Evolutionary conservation across 2,888 invertebrate genomes (phyloP).

Genomic region (Ophion obscuratus): DNA sequence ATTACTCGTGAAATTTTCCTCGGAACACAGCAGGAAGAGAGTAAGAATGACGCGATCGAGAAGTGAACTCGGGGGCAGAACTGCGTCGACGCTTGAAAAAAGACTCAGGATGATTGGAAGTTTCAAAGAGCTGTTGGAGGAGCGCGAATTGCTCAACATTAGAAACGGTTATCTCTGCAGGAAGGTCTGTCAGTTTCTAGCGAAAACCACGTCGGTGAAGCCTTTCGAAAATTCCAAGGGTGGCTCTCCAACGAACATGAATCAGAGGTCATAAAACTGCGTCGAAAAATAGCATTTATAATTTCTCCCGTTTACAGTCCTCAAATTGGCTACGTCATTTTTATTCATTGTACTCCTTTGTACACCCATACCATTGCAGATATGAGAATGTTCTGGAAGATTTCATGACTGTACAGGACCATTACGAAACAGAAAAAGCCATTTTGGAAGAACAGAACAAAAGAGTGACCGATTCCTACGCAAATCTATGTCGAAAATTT

Average conservation of each 20-base stretch:
- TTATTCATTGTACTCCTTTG: background rate
- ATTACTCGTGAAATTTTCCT: constrained; percentile 11
- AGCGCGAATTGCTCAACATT: constrained; percentile 54
- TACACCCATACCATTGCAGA: constrained; percentile 45
- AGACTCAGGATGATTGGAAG: constrained; percentile 60
- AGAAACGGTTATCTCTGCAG: constrained; percentile 71
- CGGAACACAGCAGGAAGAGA: background rate
- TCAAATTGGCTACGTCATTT: background rate
- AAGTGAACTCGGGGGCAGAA: constrained; percentile 30
- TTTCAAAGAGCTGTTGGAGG: constrained; percentile 59
- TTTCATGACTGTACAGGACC: constrained; percentile 49
- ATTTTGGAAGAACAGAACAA: constrained; percentile 29
- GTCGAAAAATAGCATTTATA: background rate
- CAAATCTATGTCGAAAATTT: constrained; percentile 32
- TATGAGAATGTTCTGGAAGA: constrained; percentile 68
- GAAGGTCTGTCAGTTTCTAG: constrained; percentile 63
- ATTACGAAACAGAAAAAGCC: constrained; percentile 34
- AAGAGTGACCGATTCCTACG: constrained; percentile 46
- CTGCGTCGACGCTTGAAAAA: constrained; percentile 50
- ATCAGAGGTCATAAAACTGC: constrained; percentile 40
- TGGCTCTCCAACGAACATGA: constrained; percentile 45
- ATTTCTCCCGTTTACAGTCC: background rate
- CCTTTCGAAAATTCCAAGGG: constrained; percentile 67
- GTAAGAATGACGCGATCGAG: constrained; percentile 3
- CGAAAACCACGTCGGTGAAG: constrained; percentile 54